Evolutionary conservation across 2,888 invertebrate genomes (phyloP).

Genomic region (Pimpla rufipes): DNA sequence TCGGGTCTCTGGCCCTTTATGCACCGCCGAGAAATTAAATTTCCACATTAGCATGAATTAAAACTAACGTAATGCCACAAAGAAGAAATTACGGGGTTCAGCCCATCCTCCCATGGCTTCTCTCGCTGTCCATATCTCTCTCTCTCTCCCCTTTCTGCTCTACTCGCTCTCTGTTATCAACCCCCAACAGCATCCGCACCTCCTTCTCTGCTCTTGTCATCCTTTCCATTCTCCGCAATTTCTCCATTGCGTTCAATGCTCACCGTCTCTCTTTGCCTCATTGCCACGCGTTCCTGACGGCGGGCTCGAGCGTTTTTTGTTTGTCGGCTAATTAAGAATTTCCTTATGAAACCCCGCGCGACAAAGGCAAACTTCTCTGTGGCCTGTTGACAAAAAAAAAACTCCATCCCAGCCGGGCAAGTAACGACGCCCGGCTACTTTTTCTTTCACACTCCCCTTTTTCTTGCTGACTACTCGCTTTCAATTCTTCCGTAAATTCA

Average conservation of each 20-base stretch:
- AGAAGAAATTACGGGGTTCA: slow-evolving; percentile 61
- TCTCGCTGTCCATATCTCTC: slow-evolving; percentile 52
- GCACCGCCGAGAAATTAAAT: slow-evolving; percentile 53
- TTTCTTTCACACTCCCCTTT: background rate
- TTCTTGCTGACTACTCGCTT: background rate
- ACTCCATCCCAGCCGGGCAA: background rate
- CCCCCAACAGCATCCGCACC: slow-evolving; percentile 33
- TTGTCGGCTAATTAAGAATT: slow-evolving; percentile 51
- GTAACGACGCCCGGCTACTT: slow-evolving; percentile 14
- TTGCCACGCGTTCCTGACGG: slow-evolving; percentile 2
- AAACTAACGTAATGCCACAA: slow-evolving; percentile 64
- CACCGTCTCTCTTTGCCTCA: background rate
- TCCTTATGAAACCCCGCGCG: slow-evolving; percentile 28
- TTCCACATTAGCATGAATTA: slow-evolving; percentile 67
- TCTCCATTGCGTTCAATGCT: slow-evolving; percentile 10
- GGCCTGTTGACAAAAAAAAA: slow-evolving; percentile 44
- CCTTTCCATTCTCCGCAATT: slow-evolving; percentile 44
- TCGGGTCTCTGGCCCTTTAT: slow-evolving; percentile 53
- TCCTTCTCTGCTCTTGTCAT: slow-evolving; percentile 21
- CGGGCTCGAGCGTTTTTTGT: slow-evolving; percentile 19
- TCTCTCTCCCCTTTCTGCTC: slow-evolving; percentile 26
- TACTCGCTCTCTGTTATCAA: slow-evolving; percentile 15
- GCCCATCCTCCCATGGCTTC: slow-evolving; percentile 9
- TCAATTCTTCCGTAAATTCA: slow-evolving; percentile 15
- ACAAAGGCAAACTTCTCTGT: slow-evolving; percentile 49